Conservation (phyloP, 2,113 vertebrate genomes). For the Lipophrys pholis region DNA sequence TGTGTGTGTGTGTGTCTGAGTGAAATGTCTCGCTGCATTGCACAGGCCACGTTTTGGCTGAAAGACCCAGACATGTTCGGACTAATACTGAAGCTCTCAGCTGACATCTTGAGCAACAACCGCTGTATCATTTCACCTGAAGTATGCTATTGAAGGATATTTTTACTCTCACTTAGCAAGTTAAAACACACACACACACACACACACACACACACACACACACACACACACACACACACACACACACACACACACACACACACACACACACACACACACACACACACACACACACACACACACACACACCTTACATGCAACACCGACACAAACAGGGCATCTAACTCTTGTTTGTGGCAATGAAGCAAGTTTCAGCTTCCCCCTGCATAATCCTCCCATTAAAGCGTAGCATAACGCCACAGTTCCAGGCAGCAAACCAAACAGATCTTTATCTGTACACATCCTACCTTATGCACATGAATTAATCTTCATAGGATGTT, state of each 20-base stretch:
- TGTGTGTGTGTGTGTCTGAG: conserved; percentile 4
- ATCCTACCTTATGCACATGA: conserved; percentile 41
- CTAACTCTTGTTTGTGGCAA: conserved; percentile 24
- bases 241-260: neutral
- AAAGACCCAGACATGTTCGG: conserved; percentile 63
- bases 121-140: conserved; percentile 15
- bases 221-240: neutral
- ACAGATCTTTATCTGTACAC: conserved; percentile 67
- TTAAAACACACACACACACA: neutral
- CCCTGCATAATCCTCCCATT: conserved; percentile 57
- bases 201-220: neutral
- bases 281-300: conserved; percentile 15
- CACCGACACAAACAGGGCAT: conserved; percentile 32
- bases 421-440: conserved; percentile 65
- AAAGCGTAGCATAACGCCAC: conserved; percentile 51
- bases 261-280: no score
- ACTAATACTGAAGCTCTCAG: conserved; percentile 59
- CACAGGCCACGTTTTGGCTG: conserved; percentile 52
- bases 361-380: conserved; percentile 44
- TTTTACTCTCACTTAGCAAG: no score
- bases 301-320: conserved; percentile 42
- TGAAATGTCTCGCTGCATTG: conserved; percentile 17
- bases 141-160: conserved; percentile 19
- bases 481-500: conserved; percentile 56
- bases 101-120: conserved; percentile 15